These are phyloP conservation scores for Stylophora pistillata DNA, from an alignment of 64 coral and sea anemone genomes.

Conservation along the genomic window DNA sequence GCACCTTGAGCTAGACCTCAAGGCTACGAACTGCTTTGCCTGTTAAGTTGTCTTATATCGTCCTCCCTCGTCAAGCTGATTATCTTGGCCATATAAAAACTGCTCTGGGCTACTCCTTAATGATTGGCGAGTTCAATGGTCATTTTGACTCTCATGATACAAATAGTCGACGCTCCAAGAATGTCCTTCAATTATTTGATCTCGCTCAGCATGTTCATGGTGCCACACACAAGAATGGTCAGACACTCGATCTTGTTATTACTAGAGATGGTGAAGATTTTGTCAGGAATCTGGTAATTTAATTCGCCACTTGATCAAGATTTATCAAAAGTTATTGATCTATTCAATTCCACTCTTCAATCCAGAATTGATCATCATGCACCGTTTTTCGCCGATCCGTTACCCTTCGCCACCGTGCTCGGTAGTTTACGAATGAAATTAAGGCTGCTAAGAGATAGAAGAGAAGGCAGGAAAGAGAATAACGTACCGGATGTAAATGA, in stretches of 20 bases:
- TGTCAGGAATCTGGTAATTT: background rate
- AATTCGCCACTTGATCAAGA: too few relatives aligned
- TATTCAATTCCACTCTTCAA: too few relatives aligned
- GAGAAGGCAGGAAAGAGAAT: too few relatives aligned
- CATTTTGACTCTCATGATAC: constrained; percentile 2
- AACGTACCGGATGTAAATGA: too few relatives aligned
- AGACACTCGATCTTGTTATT: constrained; percentile 3
- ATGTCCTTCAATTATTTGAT: constrained; percentile 1
- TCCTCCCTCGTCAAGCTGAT: background rate
- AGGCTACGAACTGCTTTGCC: background rate
- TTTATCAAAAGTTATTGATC: too few relatives aligned
- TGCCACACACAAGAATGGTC: background rate
- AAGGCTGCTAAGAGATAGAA: too few relatives aligned
- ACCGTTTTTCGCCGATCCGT: too few relatives aligned
- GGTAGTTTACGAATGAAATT: too few relatives aligned
- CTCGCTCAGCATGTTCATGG: background rate
- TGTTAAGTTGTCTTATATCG: background rate
- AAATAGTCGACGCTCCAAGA: background rate
- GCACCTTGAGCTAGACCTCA: background rate
- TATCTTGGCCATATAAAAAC: constrained; percentile 5
- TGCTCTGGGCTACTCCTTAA: background rate
- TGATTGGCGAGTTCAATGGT: background rate
- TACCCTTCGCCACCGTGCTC: too few relatives aligned
- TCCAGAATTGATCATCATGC: too few relatives aligned
- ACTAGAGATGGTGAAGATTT: background rate